Conservation (phyloP, 2,888 invertebrate genomes). For the Erebia ligea region DNA sequence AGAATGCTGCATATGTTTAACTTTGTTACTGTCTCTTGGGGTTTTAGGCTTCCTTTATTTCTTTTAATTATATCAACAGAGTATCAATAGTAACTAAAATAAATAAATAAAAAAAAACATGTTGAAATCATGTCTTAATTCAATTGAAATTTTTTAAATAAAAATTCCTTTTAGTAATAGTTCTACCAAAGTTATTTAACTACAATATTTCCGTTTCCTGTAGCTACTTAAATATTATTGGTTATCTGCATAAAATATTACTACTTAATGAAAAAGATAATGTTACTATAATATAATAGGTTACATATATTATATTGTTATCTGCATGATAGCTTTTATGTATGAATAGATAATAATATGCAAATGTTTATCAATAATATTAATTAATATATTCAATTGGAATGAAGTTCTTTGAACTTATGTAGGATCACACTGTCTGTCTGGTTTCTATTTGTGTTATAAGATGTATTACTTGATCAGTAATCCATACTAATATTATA, state of each 20-base stretch:
- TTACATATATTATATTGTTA: no score
- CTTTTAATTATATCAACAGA: neutral
- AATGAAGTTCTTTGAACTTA: conserved; percentile 62
- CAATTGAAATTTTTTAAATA: no score
- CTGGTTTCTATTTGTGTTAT: conserved; percentile 65
- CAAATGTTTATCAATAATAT: neutral
- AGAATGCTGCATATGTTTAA: conserved; percentile 53
- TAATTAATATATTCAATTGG: neutral
- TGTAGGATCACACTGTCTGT: conserved; percentile 48
- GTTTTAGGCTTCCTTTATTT: conserved; percentile 2
- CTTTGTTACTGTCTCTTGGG: neutral
- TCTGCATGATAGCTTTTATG: neutral
- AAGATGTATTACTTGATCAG: conserved; percentile 53
- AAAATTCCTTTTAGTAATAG: no score
- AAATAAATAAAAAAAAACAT: no score
- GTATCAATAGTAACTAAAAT: neutral
- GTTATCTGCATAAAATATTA: no score
- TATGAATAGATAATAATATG: conserved; percentile 1
- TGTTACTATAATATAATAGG: no score
- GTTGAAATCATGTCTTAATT: no score
- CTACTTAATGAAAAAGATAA: no score
- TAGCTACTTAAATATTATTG: no score
- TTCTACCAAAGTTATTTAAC: no score
- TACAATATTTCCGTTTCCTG: no score
- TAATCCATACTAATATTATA: no score